Conservation (phyloP, 2,888 invertebrate species). For the Punctoribates punctum region DNA sequence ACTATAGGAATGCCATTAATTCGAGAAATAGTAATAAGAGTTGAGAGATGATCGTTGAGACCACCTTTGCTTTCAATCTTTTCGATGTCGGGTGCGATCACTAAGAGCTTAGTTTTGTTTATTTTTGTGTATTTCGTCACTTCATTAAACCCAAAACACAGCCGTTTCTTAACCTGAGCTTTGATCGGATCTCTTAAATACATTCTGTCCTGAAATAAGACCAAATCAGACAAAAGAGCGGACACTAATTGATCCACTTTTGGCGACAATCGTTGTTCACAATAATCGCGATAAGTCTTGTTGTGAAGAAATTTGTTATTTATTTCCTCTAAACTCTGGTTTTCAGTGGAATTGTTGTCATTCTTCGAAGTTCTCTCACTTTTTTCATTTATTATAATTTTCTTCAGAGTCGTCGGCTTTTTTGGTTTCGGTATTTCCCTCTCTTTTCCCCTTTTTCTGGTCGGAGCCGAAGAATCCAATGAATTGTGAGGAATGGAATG, state of each 20-base stretch:
- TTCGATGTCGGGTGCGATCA: conserved; percentile 65
- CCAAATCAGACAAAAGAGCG: conserved; percentile 59
- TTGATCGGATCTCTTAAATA: conserved; percentile 62
- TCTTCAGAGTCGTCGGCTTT: conserved; percentile 57
- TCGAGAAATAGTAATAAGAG: conserved; percentile 58
- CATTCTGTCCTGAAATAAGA: conserved; percentile 62
- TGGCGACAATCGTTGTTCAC: conserved; percentile 61
- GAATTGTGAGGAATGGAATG: neutral
- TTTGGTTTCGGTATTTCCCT: conserved; percentile 54
- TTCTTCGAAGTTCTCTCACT: neutral
- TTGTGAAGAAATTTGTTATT: neutral
- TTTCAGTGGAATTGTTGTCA: neutral
- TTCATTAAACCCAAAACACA: conserved; percentile 64
- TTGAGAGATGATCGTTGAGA: conserved; percentile 59
- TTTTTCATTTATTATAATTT: conserved; percentile 50
- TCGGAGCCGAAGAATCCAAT: conserved; percentile 54
- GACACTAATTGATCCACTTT: conserved; percentile 58
- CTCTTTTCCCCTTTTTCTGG: conserved; percentile 57
- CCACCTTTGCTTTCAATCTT: conserved; percentile 54
- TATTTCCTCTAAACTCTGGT: conserved; percentile 40
- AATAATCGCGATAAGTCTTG: conserved; percentile 55
- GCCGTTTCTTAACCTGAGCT: conserved; percentile 57
- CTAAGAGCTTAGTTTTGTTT: conserved; percentile 61
- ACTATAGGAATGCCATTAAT: conserved; percentile 60
- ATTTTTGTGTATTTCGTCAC: conserved; percentile 60